Conservation (phyloP, 2,113 vertebrate species). For the Cyprinodon variegatus region DNA sequence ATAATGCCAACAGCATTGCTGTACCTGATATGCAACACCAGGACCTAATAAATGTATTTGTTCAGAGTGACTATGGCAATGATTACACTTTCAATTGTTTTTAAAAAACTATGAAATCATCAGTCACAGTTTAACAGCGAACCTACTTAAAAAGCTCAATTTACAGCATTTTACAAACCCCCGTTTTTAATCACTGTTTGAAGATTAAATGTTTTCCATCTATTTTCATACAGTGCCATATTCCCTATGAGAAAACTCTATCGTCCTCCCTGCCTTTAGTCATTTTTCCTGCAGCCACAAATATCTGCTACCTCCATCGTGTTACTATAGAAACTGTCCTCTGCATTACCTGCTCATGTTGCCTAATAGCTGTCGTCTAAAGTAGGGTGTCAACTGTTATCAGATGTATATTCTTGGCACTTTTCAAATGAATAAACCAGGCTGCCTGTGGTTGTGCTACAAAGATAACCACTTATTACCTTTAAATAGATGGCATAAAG, state of each 20-base stretch:
- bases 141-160: background rate
- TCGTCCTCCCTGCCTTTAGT: slow-evolving; percentile 18
- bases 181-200: slow-evolving; percentile 25
- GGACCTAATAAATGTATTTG: background rate
- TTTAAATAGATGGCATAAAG: background rate
- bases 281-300: slow-evolving; percentile 30
- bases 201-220: slow-evolving; percentile 17
- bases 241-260: slow-evolving; percentile 17
- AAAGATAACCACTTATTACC: slow-evolving; percentile 20
- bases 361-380: slow-evolving; percentile 32
- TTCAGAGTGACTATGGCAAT: background rate
- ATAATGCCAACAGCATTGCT: background rate
- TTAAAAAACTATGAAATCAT: background rate
- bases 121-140: background rate
- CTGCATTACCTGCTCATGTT: slow-evolving; percentile 23
- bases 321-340: slow-evolving; percentile 63
- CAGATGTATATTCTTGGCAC: slow-evolving; percentile 8
- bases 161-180: background rate
- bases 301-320: background rate
- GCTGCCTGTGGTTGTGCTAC: background rate
- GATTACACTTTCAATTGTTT: background rate
- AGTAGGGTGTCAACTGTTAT: slow-evolving; percentile 17
- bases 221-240: slow-evolving; percentile 12
- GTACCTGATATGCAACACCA: background rate
- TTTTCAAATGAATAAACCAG: background rate